Conservation (phyloP, 2,888 invertebrate genomes). For the Rhingia campestris region DNA sequence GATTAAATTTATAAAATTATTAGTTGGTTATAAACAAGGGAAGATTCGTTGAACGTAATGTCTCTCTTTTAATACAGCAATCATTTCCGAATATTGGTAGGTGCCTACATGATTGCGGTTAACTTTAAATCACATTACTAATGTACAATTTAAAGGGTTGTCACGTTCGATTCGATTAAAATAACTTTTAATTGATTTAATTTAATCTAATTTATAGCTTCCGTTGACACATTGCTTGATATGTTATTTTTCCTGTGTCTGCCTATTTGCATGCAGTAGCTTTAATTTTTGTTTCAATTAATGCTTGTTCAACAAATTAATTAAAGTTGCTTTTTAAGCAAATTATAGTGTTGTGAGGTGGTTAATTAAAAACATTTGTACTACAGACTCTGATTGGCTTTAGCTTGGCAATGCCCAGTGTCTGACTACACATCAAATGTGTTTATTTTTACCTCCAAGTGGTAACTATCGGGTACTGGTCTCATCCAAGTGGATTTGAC, state of each 20-base stretch:
- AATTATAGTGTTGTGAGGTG: constrained; percentile 3
- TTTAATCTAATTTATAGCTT: constrained; percentile 53
- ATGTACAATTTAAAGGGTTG: constrained; percentile 34
- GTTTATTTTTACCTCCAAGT: too few species aligned
- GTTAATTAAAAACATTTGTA: constrained; percentile 30
- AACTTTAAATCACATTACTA: constrained; percentile 45
- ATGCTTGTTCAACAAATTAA: constrained; percentile 64
- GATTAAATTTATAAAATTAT: too few species aligned
- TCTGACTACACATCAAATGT: too few species aligned
- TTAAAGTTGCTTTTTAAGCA: constrained; percentile 43
- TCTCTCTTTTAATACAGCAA: too few species aligned
- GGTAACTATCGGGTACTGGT: too few species aligned
- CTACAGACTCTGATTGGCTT: too few species aligned
- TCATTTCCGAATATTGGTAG: too few species aligned
- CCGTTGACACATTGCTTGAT: constrained; percentile 51
- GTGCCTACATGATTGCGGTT: background rate
- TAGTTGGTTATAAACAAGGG: too few species aligned
- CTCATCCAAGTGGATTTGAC: too few species aligned
- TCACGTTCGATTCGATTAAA: constrained; percentile 57
- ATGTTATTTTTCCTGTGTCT: background rate
- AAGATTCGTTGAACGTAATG: too few species aligned
- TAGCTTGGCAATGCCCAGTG: too few species aligned
- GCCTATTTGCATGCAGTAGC: constrained; percentile 29
- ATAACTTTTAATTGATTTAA: constrained; percentile 56
- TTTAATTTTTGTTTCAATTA: constrained; percentile 60